phyloP scores from a whole-genome alignment of 2,797 vertebrate genomes.

The Sandelia bainsii region DNA sequence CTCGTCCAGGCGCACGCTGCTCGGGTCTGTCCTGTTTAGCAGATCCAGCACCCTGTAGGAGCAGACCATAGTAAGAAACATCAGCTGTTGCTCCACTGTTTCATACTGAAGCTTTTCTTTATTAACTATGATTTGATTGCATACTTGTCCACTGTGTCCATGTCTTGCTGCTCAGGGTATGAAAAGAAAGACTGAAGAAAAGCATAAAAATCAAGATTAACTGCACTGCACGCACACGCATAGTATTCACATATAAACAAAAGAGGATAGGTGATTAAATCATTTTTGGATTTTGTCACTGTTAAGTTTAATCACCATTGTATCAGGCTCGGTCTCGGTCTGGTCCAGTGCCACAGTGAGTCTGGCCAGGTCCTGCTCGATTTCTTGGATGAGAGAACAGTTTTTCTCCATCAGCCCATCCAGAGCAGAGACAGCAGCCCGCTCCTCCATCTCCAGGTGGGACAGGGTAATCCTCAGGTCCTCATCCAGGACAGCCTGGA shows the following conservation, averaged over 20 bases:
- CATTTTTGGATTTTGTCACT: background rate
- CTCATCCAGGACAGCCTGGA: conserved; percentile 81
- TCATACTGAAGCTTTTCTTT: background rate
- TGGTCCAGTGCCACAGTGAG: conserved; percentile 62
- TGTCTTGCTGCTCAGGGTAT: conserved; percentile 56
- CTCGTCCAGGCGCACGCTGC: conserved; percentile 80
- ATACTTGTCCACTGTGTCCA: conserved; percentile 74
- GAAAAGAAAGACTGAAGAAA: conserved; percentile 56
- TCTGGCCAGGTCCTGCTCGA: conserved; percentile 81
- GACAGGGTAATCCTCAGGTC: conserved; percentile 81
- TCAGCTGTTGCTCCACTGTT: background rate
- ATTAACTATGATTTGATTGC: background rate
- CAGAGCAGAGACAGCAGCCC: conserved; percentile 75
- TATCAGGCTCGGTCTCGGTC: conserved; percentile 42
- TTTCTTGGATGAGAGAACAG: conserved; percentile 80
- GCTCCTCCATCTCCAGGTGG: conserved; percentile 84
- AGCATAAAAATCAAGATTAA: conserved; percentile 9
- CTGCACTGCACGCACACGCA: background rate
- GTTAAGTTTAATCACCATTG: conserved; percentile 54
- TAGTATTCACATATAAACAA: background rate
- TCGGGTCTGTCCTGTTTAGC: conserved; percentile 78
- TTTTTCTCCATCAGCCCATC: conserved; percentile 82
- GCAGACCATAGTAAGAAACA: conserved; percentile 28
- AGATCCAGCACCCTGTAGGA: conserved; percentile 76
- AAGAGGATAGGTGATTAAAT: background rate